Conservation (phyloP, 1,140 invertebrate genomes). For the Drosophila navojoa region DNA sequence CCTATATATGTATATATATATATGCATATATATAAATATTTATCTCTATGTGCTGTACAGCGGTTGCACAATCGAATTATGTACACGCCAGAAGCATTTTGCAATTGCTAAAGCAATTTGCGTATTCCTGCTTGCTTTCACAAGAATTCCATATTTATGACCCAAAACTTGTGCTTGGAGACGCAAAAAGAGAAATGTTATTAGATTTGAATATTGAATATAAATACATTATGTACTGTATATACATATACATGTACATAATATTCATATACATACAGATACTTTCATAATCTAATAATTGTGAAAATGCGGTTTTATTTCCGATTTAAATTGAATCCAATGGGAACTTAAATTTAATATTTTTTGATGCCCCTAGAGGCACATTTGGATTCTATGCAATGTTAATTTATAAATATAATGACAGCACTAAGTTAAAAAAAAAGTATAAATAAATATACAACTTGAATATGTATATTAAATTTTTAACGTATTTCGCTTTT, state of each 20-base stretch:
- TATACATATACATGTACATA: not conserved
- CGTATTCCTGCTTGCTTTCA: conserved; percentile 9
- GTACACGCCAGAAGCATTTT: conserved; percentile 38
- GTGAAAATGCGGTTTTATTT: not conserved
- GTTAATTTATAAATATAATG: not conserved
- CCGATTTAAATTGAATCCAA: not conserved
- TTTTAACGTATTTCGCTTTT: no score
- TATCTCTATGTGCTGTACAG: not conserved
- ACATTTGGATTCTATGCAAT: not conserved
- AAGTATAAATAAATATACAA: not conserved
- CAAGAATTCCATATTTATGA: conserved; percentile 3
- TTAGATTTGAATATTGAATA: not conserved
- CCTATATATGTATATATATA: not conserved
- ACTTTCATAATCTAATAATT: not conserved
- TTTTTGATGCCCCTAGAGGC: not conserved
- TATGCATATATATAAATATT: not conserved
- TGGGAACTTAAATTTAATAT: not conserved
- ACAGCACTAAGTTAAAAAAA: not conserved
- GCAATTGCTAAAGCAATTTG: conserved; percentile 46
- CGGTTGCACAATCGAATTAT: conserved; percentile 56
- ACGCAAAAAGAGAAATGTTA: not conserved
- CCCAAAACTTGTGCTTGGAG: not conserved
- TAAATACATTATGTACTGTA: not conserved
- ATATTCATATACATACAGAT: not conserved
- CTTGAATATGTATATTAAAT: no score